These are phyloP conservation scores for Sardina pilchardus DNA, from an alignment of 2,113 vertebrate species.

Conservation along the genomic window DNA sequence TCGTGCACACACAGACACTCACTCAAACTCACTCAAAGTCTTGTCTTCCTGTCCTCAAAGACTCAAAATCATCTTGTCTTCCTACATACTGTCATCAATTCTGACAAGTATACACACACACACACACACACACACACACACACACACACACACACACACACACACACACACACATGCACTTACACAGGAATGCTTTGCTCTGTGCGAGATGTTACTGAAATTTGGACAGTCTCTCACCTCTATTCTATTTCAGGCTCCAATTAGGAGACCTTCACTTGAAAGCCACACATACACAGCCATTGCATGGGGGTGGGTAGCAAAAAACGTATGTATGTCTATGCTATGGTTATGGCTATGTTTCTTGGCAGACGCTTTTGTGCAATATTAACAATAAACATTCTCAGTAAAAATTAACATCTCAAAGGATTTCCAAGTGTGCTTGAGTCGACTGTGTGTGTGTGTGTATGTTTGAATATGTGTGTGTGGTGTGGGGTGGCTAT, in stretches of 20 bases:
- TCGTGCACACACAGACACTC: no score
- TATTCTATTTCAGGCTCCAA: conserved; percentile 19
- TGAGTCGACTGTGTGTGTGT: neutral
- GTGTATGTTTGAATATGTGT: neutral
- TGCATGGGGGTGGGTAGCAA: neutral
- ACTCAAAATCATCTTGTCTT: no score
- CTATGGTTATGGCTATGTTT: neutral
- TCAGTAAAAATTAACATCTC: no score
- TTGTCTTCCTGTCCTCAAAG: no score
- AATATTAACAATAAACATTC: no score
- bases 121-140: neutral
- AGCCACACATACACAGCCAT: neutral
- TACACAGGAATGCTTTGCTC: neutral
- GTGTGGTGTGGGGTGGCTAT: neutral
- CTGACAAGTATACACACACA: no score
- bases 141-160: neutral
- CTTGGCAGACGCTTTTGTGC: no score
- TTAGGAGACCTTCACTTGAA: conserved; percentile 1
- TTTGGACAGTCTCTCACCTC: neutral
- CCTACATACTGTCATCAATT: no score
- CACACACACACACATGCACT: neutral
- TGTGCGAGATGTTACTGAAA: neutral
- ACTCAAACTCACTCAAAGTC: no score
- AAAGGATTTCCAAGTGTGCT: neutral
- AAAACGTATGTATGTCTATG: neutral